Percentiles rank a stretch among this genome's conserved stretches.
phyloP scores from a whole-genome alignment of 2,113 vertebrate genomes.

The Verasper variegatus region DNA sequence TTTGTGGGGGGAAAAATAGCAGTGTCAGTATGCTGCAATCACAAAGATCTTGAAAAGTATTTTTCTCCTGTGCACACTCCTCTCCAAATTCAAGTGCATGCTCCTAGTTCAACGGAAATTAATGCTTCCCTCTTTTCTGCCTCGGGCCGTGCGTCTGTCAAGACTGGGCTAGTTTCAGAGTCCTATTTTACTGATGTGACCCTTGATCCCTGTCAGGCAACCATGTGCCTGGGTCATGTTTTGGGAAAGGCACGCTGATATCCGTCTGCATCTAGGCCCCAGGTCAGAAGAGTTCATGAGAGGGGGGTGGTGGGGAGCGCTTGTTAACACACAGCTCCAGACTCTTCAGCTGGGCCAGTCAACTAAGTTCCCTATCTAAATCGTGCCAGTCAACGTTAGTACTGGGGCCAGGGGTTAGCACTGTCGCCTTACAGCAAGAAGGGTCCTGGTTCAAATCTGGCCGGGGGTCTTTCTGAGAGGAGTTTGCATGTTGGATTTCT shows the following conservation, averaged over 20 bases:
- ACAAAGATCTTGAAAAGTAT: slow-evolving; percentile 2
- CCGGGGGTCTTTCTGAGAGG: neutral
- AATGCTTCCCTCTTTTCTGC: neutral
- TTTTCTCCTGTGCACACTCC: neutral
- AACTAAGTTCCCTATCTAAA: too few relatives aligned
- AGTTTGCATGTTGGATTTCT: neutral
- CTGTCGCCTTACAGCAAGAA: too few relatives aligned
- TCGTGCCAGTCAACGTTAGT: neutral
- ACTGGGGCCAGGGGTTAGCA: too few relatives aligned
- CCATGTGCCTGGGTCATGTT: slow-evolving; percentile 77
- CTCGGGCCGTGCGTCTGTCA: slow-evolving; percentile 3
- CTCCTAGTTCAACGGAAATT: slow-evolving; percentile 5
- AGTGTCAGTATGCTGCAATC: neutral
- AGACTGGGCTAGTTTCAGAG: slow-evolving; percentile 55
- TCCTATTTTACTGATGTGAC: slow-evolving; percentile 68
- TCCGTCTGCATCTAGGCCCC: slow-evolving; percentile 46
- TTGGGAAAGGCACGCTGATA: slow-evolving; percentile 68
- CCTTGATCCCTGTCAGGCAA: slow-evolving; percentile 76
- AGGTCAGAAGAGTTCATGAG: slow-evolving; percentile 65
- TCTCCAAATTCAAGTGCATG: slow-evolving; percentile 65
- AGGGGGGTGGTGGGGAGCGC: slow-evolving; percentile 27
- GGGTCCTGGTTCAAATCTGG: neutral
- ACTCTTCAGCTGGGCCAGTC: slow-evolving; percentile 5
- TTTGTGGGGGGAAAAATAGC: neutral
- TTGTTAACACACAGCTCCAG: slow-evolving; percentile 46